Evolutionary conservation across 37 sponge, comb jelly and placozoan genomes (phyloP), one percentile per base, ranked within the genome.

Genomic region (Haliclona indistincta): DNA sequence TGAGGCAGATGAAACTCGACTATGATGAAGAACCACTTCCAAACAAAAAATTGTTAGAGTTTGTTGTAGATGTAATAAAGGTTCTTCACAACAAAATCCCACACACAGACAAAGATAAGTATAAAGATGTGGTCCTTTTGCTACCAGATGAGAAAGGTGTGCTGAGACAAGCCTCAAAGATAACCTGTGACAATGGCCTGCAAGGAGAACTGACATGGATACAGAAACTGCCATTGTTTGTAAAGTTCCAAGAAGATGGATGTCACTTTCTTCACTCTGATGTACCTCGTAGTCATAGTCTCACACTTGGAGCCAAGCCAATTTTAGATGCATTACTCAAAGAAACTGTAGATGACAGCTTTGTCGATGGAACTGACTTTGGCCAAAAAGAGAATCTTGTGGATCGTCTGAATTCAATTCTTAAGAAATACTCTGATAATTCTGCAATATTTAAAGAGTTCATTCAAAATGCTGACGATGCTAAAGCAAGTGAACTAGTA

Each of bases 391-490:
- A 91, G 68, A 71, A 86, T 32, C 61, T 91, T 29, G 82, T 79
- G 74, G 87, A 86, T 33, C 64, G 92, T 70, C 56, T 91, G 17
- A 84, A 78, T 56, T 56, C 62, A 4, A 79, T 91, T 30, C 70
- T 91, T 20, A 71, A 64, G 32, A 71, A 86, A 53, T 91, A 86
- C 63, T 83, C 82, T 29, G 42, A 74, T 22, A 82, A 91, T 43
- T 40, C 58, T 19, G 68, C 83, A 30, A 91, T 91, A 5, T 91
- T 91, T 41, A 68, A 76, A 41, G 92, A 91, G 61, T 81, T 86
- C 38, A 78, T 91, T 51, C 92, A 91, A 38, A 86, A 91, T 79
- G 92, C 92, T 41, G 92, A 91, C 55, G 92, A 91, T 83, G 86
- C 92, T 7, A 54, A 74, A 38, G 92, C 92, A 42, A 73, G 80